Evolutionary conservation across 2,888 invertebrate genomes (phyloP).

Genomic region (Oligia strigilis): DNA sequence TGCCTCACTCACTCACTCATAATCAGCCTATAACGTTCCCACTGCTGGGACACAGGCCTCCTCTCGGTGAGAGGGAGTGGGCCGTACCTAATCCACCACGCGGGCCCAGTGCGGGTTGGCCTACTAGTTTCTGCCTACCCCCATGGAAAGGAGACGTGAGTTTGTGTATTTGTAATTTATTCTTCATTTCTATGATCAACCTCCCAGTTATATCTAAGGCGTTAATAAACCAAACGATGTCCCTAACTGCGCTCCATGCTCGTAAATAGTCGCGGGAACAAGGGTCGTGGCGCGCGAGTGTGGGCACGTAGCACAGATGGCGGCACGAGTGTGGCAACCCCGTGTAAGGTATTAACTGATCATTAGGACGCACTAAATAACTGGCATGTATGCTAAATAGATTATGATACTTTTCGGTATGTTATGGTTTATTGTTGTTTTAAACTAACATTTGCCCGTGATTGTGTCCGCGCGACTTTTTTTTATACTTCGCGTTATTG

Average conservation of each 20-base stretch:
- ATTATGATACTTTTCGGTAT: constrained; percentile 38
- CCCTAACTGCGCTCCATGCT: constrained; percentile 23
- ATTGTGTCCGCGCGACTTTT: background rate
- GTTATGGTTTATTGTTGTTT: constrained; percentile 13
- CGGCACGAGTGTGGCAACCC: constrained; percentile 19
- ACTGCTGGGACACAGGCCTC: no score
- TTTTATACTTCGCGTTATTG: background rate
- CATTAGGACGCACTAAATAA: constrained; percentile 61
- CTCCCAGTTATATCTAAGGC: background rate
- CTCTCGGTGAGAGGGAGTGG: no score
- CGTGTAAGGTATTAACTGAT: constrained; percentile 55
- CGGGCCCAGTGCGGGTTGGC: no score
- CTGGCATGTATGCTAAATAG: constrained; percentile 26
- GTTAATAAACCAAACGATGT: constrained; percentile 34
- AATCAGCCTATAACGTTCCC: no score
- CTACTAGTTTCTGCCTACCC: no score
- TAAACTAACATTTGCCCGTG: constrained; percentile 4
- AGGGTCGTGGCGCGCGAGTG: constrained; percentile 20
- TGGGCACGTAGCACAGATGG: constrained; percentile 45
- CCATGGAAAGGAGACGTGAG: background rate
- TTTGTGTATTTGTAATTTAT: background rate
- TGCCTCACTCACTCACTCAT: no score
- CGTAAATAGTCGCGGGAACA: constrained; percentile 46
- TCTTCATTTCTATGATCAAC: background rate
- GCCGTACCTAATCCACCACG: no score